Evolutionary conservation across 2,113 vertebrate genomes (phyloP).

Genomic region (Picathartes gymnocephalus): DNA sequence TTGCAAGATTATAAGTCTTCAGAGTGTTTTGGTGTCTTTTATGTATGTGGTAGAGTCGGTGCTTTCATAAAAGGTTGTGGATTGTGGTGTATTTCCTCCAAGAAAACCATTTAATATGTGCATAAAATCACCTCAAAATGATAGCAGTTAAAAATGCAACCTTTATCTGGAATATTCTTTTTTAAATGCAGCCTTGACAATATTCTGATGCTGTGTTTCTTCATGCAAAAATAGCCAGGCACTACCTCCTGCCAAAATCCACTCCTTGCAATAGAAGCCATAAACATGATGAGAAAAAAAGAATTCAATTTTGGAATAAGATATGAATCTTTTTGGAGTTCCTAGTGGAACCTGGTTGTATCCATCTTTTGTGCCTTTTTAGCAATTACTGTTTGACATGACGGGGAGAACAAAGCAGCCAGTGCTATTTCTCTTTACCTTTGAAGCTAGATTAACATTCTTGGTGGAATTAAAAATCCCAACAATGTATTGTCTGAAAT

Average conservation of each 20-base stretch:
- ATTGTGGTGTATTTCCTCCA: background rate
- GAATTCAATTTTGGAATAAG: background rate
- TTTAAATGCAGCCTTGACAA: background rate
- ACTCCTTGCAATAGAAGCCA: background rate
- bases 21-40: background rate
- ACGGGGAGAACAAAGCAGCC: background rate
- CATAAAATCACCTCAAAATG: background rate
- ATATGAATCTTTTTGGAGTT: background rate
- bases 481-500: background rate
- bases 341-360: background rate
- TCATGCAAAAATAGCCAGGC: background rate
- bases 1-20: background rate
- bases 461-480: constrained; percentile 4
- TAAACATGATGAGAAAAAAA: background rate
- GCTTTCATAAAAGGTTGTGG: background rate
- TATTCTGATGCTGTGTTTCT: background rate
- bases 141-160: background rate
- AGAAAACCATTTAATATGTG: background rate
- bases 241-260: background rate
- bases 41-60: background rate
- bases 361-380: background rate
- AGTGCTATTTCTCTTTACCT: background rate
- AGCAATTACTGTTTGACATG: background rate
- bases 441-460: constrained; percentile 51
- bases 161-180: background rate